Conservation (phyloP, 2,888 invertebrate genomes). For the Ichneumoninae sp. region DNA sequence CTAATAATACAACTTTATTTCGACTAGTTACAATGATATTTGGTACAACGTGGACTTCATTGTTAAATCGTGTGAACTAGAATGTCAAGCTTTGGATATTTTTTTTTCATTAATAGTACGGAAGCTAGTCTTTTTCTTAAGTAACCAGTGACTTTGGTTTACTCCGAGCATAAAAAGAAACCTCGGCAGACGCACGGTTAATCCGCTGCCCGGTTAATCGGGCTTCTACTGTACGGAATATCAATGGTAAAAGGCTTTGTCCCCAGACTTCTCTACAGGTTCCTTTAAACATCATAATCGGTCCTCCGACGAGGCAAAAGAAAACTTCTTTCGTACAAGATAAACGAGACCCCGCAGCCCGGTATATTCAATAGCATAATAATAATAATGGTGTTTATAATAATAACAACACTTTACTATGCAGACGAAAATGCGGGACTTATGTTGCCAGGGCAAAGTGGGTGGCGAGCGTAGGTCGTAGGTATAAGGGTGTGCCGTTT, state of each 20-base stretch:
- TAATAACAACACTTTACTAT: constrained; percentile 38
- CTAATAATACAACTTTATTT: too few species aligned
- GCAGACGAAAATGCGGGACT: constrained; percentile 50
- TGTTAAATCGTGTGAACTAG: too few species aligned
- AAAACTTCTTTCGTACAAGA: constrained; percentile 10
- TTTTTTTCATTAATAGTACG: too few species aligned
- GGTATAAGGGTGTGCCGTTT: constrained; percentile 71
- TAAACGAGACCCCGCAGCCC: constrained; percentile 7
- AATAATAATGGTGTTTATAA: constrained; percentile 39
- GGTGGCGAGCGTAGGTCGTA: constrained; percentile 69
- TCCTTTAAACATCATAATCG: constrained; percentile 24
- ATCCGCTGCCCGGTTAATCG: too few species aligned
- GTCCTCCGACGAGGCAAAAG: background rate
- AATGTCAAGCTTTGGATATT: too few species aligned
- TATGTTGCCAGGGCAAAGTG: constrained; percentile 64
- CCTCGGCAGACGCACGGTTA: too few species aligned
- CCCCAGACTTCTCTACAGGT: constrained; percentile 38
- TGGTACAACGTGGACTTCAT: too few species aligned
- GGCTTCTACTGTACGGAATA: background rate
- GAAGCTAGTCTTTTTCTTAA: too few species aligned
- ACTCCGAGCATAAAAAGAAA: too few species aligned
- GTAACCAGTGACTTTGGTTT: too few species aligned
- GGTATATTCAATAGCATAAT: constrained; percentile 23
- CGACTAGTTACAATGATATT: too few species aligned
- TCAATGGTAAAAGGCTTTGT: constrained; percentile 34